Conservation (phyloP, 2,113 vertebrate species). For the Antigone vipio region DNA sequence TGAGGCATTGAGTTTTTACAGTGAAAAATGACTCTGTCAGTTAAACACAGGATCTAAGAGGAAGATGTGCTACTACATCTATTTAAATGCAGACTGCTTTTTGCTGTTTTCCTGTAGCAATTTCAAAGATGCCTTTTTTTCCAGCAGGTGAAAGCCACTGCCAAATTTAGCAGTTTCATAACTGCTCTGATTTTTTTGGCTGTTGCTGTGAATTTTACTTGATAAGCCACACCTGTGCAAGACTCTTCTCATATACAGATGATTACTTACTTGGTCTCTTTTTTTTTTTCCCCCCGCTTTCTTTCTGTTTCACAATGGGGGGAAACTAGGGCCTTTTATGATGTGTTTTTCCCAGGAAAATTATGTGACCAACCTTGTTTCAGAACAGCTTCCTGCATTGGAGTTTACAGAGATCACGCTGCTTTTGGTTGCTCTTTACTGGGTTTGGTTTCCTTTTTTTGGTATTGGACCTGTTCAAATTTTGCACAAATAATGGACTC, state of each 20-base stretch:
- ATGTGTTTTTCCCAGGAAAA: not conserved
- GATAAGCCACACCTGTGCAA: not conserved
- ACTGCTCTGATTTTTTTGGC: not conserved
- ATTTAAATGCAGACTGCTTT: not conserved
- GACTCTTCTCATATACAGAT: not conserved
- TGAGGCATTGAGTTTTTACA: not conserved
- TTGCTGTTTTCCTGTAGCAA: not conserved
- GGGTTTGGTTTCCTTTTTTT: not conserved
- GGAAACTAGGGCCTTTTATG: not conserved
- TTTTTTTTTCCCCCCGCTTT: not conserved
- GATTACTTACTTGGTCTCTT: not conserved
- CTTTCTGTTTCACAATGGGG: not conserved
- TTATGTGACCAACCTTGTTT: not conserved
- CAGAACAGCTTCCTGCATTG: not conserved
- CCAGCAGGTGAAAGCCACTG: not conserved
- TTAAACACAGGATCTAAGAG: not conserved
- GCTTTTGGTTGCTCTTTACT: not conserved
- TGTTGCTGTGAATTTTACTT: not conserved
- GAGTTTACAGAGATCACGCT: not conserved
- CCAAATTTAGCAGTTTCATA: not conserved
- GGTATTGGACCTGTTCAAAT: not conserved
- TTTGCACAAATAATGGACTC: not conserved
- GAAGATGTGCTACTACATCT: not conserved
- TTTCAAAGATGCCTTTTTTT: not conserved
- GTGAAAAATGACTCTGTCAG: not conserved